Evolutionary conservation across 2,888 invertebrate species (phyloP).

Genomic region (Perizoma flavofasciatum): DNA sequence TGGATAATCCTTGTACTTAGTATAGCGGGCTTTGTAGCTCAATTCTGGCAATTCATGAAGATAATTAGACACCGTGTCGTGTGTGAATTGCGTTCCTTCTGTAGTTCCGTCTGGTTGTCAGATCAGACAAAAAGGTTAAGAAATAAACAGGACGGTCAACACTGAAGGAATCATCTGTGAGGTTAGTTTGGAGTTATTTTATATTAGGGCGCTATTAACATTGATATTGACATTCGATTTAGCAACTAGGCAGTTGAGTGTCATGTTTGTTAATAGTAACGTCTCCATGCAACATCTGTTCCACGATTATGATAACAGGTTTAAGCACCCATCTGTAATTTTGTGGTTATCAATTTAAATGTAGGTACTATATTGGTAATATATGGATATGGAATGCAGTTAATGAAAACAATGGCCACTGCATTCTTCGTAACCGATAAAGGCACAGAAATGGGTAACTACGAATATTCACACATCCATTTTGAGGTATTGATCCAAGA

Average conservation of each 20-base stretch:
- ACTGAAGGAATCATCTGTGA: no score
- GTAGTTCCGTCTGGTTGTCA: no score
- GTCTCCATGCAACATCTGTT: slow-evolving; percentile 14
- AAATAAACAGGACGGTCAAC: no score
- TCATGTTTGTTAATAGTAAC: neutral
- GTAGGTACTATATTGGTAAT: slow-evolving; percentile 26
- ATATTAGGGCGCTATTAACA: no score
- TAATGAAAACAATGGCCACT: slow-evolving; percentile 34
- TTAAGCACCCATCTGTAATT: slow-evolving; percentile 11
- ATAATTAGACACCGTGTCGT: no score
- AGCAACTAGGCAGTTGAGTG: no score
- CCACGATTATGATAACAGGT: neutral
- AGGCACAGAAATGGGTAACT: slow-evolving; percentile 50
- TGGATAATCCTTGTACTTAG: neutral
- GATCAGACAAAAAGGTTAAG: no score
- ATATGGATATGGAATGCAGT: slow-evolving; percentile 33
- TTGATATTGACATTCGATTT: no score
- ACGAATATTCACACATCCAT: slow-evolving; percentile 53
- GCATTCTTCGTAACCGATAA: slow-evolving; percentile 43
- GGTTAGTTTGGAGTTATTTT: no score
- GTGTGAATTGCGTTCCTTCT: no score
- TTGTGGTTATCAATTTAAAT: slow-evolving; percentile 36
- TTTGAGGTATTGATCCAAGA: slow-evolving; percentile 34
- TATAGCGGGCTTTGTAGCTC: no score
- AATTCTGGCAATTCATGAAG: no score